A percentile compares a stretch with the other conserved stretches of the same genome.
Conservation (phyloP, 2,113 vertebrate genomes). For the Psettodes erumei region DNA sequence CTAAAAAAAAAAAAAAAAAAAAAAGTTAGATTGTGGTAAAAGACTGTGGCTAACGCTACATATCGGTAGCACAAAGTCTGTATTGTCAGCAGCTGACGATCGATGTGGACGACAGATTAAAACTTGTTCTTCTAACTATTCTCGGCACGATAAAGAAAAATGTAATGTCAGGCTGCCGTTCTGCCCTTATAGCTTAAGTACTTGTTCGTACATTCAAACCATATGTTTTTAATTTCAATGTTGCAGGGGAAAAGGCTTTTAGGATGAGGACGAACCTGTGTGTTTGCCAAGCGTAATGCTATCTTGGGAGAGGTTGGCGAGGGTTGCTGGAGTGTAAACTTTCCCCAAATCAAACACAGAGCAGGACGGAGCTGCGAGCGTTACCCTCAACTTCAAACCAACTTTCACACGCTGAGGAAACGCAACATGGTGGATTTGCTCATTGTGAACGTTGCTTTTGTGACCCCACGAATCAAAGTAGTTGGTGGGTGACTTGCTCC, state of each 20-base stretch:
- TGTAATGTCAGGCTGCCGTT: background rate
- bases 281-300: background rate
- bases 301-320: background rate
- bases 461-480: background rate
- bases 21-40: no score
- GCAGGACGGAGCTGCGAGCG: background rate
- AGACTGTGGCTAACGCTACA: background rate
- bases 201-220: background rate
- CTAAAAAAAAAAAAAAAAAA: no score
- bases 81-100: background rate
- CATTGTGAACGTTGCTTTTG: background rate
- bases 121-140: background rate
- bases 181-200: background rate
- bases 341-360: constrained; percentile 7
- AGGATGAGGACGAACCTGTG: background rate
- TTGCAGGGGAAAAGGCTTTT: background rate
- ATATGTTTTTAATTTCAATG: background rate
- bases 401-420: background rate
- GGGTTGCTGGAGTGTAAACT: background rate
- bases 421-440: background rate
- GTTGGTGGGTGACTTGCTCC: background rate
- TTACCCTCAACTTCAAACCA: constrained; percentile 1
- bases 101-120: background rate
- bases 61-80: background rate
- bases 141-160: background rate